phyloP scores from a whole-genome alignment of 92 coral and sea anemone genomes.

The Porites evermanni region DNA sequence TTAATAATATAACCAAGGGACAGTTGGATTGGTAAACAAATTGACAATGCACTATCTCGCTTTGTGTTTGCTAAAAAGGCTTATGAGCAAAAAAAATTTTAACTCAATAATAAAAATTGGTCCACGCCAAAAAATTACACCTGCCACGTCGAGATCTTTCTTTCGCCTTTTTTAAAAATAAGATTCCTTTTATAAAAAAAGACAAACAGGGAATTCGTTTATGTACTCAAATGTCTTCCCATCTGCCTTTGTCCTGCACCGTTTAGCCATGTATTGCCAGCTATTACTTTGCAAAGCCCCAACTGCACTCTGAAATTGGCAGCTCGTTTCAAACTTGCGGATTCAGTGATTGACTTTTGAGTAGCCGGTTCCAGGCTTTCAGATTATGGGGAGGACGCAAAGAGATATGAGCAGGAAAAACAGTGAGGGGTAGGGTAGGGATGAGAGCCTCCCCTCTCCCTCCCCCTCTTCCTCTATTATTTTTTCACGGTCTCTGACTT shows the following conservation, averaged over 20 bases:
- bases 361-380: too few species aligned
- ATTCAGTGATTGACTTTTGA: too few species aligned
- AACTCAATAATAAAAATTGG: not conserved
- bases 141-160: not conserved
- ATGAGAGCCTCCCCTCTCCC: too few species aligned
- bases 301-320: too few species aligned
- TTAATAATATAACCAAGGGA: not conserved
- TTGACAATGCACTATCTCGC: not conserved
- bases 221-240: not conserved
- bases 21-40: constrained; percentile 14
- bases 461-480: too few species aligned
- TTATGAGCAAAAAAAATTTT: not conserved
- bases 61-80: constrained; percentile 20
- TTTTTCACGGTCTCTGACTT: too few species aligned
- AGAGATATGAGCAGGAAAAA: too few species aligned
- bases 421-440: too few species aligned
- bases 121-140: not conserved
- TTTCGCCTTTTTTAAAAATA: not conserved
- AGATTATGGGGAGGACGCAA: too few species aligned
- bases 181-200: not conserved
- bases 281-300: not conserved
- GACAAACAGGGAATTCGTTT: not conserved
- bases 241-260: not conserved
- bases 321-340: too few species aligned
- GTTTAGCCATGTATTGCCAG: not conserved